Conservation (phyloP, 2,888 invertebrate species). For the Lomographa bimaculata region DNA sequence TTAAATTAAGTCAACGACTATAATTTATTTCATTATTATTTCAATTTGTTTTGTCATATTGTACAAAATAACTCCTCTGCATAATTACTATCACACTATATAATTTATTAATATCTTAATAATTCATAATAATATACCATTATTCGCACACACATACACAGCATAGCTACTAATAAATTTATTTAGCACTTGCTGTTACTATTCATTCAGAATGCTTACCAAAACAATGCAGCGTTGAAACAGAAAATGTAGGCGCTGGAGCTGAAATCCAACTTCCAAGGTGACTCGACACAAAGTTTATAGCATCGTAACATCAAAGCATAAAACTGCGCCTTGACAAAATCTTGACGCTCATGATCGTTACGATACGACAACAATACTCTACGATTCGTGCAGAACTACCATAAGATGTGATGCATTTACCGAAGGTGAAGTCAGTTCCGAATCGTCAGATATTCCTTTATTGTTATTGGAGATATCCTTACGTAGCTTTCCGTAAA, state of each 20-base stretch:
- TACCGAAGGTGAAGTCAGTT: background rate
- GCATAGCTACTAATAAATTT: too few relatives aligned
- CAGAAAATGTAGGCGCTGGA: background rate
- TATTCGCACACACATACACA: too few relatives aligned
- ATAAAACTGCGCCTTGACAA: constrained; percentile 11
- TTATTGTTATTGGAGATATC: constrained; percentile 25
- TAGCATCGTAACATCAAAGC: constrained; percentile 15
- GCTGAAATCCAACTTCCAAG: constrained; percentile 3
- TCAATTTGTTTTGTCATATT: too few relatives aligned
- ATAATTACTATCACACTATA: too few relatives aligned
- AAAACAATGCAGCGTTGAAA: constrained; percentile 3
- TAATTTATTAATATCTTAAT: too few relatives aligned
- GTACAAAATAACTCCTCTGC: too few relatives aligned
- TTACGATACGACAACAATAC: constrained; percentile 12
- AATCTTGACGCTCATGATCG: constrained; percentile 9
- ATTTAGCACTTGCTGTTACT: too few relatives aligned
- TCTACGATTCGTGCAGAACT: constrained; percentile 16
- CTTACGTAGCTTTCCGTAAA: constrained; percentile 21
- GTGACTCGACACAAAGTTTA: constrained; percentile 11
- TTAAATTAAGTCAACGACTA: too few relatives aligned
- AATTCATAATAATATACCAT: too few relatives aligned
- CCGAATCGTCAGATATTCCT: constrained; percentile 11
- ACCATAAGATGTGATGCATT: constrained; percentile 16
- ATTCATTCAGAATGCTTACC: too few relatives aligned
- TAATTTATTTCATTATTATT: too few relatives aligned